These are phyloP conservation scores for Drosophila simulans DNA, from an alignment of 1,140 invertebrate species.

Conservation along the genomic window DNA sequence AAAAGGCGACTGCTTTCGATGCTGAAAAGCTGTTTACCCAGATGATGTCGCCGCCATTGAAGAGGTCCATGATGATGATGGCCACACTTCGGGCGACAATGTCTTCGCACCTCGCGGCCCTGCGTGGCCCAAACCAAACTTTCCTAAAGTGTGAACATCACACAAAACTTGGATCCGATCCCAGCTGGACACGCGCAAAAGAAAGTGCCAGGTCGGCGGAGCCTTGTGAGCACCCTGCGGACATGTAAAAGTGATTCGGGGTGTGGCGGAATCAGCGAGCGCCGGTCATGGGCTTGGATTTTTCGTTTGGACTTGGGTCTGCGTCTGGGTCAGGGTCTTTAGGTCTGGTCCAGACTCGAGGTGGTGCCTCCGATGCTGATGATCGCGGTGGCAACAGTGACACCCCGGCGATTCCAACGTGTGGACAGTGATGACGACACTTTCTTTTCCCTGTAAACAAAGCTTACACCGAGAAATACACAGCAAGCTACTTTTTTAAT, in stretches of 20 bases:
- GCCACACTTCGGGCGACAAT: conserved; percentile 80
- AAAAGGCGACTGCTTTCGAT: conserved; percentile 30
- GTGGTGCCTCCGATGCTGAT: conserved; percentile 13
- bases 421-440: conserved; percentile 68
- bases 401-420: conserved; percentile 48
- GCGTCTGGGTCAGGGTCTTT: conserved; percentile 5
- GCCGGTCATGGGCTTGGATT: neutral
- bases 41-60: conserved; percentile 6
- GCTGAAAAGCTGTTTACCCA: conserved; percentile 5
- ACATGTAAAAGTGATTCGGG: conserved; percentile 70
- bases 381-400: conserved; percentile 56
- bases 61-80: conserved; percentile 56
- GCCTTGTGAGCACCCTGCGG: conserved; percentile 43
- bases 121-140: conserved; percentile 67
- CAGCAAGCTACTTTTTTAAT: neutral
- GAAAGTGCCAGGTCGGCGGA: conserved; percentile 67
- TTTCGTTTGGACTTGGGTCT: neutral
- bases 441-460: conserved; percentile 61
- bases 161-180: conserved; percentile 5
- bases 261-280: conserved; percentile 43
- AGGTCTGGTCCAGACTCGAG: neutral
- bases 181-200: conserved; percentile 76
- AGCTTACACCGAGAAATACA: neutral
- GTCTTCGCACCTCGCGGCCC: conserved; percentile 74
- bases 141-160: conserved; percentile 83